Base-by-base conservation (phyloP, 2,113 vertebrate genomes). In the Lanius ludovicianus region DNA sequence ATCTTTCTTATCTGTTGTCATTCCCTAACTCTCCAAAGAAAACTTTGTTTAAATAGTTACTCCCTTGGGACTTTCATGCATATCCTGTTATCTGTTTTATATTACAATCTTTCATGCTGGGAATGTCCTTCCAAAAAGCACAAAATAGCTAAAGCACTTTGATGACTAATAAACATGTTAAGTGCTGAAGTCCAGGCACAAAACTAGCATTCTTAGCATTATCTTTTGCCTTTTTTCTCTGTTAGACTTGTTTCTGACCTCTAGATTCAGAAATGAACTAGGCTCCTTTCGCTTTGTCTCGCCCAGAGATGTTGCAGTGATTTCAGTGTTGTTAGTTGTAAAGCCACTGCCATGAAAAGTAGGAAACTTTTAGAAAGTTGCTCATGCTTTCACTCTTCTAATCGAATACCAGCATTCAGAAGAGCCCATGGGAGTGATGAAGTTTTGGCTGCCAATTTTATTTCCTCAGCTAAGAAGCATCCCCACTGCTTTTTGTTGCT, bases 51-150 rank as follows among this genome's bases (percentile, higher is more conserved):
- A 89, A 97, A 92, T 93, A 74, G 90, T 92, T 93, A 73, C 57
- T 96, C 95, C 71, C 82, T 86, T 94, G 82, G 55, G 94, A 76
- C 39, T 95, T 90, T 13, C 41, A 68, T 90, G 93, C 84, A 85
- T 87, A 94, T 96, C 94, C 95, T 96, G 91, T 91, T 93, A 95
- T 95, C 84, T 94, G 93, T 90, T 94, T 95, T 85, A 65, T 84
- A 83, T 94, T 95, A 85, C 63, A 52, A 2, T 69, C 78, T 88
- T 91, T 74, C 85, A 88, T 59, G 82, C 95, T 94, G 92, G 64
- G 95, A 94, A 96, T 70, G 85, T 87, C 82, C 87, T 94, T 96
- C 79, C 93, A 86, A 55, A 95, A 94, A 90, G 85, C 64, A 88
- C 64, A 88, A 56, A 85, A 74, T 33, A 74, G 79, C 89, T 89